Percentiles rank a stretch among this genome's conserved stretches.
Conservation (phyloP, 2,888 invertebrate species). For the Rugalucina vietnamica region DNA sequence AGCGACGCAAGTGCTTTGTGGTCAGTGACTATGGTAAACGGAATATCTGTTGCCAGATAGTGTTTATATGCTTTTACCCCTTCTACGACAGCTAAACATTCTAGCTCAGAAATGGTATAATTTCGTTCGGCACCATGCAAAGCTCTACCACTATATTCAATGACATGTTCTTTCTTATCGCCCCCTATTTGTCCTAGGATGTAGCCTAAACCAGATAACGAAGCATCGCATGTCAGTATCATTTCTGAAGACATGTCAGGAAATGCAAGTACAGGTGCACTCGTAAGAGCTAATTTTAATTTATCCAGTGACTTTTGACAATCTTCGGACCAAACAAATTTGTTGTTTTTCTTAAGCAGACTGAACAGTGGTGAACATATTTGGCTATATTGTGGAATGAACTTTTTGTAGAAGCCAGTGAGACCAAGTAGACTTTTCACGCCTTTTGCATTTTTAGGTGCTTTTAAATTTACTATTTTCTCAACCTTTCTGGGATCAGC, state of each 20-base stretch:
- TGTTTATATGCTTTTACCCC: conserved; percentile 53
- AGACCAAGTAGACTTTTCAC: conserved; percentile 58
- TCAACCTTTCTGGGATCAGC: conserved; percentile 49
- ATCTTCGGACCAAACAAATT: conserved; percentile 39
- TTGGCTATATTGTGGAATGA: conserved; percentile 42
- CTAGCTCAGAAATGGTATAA: conserved; percentile 53
- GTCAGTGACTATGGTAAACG: conserved; percentile 60
- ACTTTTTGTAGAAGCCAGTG: conserved; percentile 54
- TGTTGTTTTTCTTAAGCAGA: conserved; percentile 25
- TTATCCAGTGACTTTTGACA: conserved; percentile 53
- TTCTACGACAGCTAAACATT: conserved; percentile 62
- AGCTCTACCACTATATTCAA: conserved; percentile 78
- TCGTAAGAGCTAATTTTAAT: conserved; percentile 46
- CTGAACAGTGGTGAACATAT: conserved; percentile 48
- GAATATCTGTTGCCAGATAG: conserved; percentile 44
- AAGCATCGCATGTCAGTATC: conserved; percentile 59
- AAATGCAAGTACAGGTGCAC: conserved; percentile 57
- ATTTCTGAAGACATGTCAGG: conserved; percentile 50
- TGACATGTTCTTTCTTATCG: conserved; percentile 46
- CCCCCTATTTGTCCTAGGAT: conserved; percentile 56
- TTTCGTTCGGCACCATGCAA: conserved; percentile 79
- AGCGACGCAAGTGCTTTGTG: conserved; percentile 51
- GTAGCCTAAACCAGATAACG: conserved; percentile 48
- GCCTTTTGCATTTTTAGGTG: conserved; percentile 47
- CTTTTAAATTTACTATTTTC: conserved; percentile 34